These are phyloP conservation scores for Hemicordylus capensis DNA, from an alignment of 2,113 vertebrate genomes.

Conservation along the genomic window DNA sequence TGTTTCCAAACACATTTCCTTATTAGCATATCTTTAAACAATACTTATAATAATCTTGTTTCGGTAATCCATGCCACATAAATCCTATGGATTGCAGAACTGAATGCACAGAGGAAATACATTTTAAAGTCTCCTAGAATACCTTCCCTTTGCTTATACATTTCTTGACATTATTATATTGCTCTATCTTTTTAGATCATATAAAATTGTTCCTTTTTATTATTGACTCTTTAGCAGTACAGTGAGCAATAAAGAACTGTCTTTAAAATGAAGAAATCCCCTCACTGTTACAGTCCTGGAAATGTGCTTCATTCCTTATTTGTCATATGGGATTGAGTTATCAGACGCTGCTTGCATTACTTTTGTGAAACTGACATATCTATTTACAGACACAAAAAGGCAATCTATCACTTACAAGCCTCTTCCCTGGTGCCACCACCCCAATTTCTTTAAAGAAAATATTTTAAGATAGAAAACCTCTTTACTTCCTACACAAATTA, in stretches of 20 bases:
- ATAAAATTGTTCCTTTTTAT: constrained; percentile 3
- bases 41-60: constrained; percentile 62
- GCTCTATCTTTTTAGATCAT: constrained; percentile 1
- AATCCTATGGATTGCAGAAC: constrained; percentile 57
- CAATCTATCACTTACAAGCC: constrained; percentile 49
- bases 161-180: constrained; percentile 53
- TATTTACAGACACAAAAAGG: constrained; percentile 78
- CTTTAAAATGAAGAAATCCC: constrained; percentile 40
- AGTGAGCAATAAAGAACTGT: constrained; percentile 11
- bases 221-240: constrained; percentile 4
- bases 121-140: constrained; percentile 61
- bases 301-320: constrained; percentile 62
- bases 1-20: constrained; percentile 50
- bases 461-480: constrained; percentile 38
- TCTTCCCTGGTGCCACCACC: background rate
- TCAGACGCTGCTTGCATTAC: constrained; percentile 69
- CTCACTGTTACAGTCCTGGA: constrained; percentile 49
- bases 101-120: constrained; percentile 59
- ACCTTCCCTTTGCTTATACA: constrained; percentile 74
- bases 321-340: constrained; percentile 71
- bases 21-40: constrained; percentile 73
- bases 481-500: constrained; percentile 28
- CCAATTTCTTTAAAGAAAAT: constrained; percentile 1
- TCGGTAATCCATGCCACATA: constrained; percentile 45
- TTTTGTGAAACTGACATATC: constrained; percentile 70